These are phyloP conservation scores for Isurus oxyrinchus DNA, from an alignment of 2,113 vertebrate species.

Conservation along the genomic window DNA sequence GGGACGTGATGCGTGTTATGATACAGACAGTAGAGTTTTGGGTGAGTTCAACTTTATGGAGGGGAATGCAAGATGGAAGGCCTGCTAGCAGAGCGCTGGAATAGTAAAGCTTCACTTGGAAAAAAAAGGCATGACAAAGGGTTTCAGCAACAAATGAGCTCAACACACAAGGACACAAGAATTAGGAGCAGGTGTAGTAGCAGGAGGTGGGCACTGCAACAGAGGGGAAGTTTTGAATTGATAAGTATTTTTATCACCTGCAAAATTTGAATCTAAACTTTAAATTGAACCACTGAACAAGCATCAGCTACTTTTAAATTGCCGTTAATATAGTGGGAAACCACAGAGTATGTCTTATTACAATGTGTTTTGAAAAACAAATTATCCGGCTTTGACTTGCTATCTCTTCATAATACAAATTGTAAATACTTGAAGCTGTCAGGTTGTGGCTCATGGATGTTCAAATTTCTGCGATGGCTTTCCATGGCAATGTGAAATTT, in stretches of 20 bases:
- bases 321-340: neutral
- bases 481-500: neutral
- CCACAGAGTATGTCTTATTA: neutral
- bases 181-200: no score
- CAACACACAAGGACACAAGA: no score
- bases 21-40: no score
- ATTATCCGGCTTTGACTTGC: neutral
- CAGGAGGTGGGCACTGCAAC: no score
- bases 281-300: neutral
- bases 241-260: neutral
- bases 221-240: no score
- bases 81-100: no score
- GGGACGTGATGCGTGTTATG: no score
- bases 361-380: neutral
- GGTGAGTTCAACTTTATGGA: no score
- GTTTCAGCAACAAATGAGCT: no score
- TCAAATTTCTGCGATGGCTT: neutral
- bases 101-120: no score
- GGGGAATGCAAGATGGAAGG: no score
- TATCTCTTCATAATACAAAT: neutral
- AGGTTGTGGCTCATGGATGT: neutral
- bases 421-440: neutral
- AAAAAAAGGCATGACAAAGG: no score
- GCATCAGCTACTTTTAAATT: conserved; percentile 1
- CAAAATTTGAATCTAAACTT: neutral